phyloP scores from a whole-genome alignment of 2,888 invertebrate genomes.

The Andrena hattorfiana region DNA sequence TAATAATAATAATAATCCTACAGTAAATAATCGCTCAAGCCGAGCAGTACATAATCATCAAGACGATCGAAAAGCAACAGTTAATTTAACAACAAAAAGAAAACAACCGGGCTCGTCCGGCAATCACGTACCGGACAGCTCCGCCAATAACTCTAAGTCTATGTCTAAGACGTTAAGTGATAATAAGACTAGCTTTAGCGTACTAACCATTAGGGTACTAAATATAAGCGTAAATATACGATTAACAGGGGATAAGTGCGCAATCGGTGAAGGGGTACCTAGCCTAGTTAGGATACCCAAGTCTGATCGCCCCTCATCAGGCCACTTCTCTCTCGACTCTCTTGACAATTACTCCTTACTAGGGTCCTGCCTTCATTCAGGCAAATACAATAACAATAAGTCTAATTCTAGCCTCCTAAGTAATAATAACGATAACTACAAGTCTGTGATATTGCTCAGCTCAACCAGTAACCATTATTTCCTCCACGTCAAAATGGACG shows the following conservation, averaged over 20 bases:
- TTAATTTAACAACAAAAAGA: slow-evolving; percentile 51
- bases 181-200: slow-evolving; percentile 85
- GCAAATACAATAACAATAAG: slow-evolving; percentile 84
- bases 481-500: slow-evolving; percentile 70
- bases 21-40: slow-evolving; percentile 82
- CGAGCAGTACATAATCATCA: slow-evolving; percentile 85
- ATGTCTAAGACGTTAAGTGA: slow-evolving; percentile 85
- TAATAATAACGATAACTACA: slow-evolving; percentile 84
- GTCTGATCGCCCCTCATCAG: slow-evolving; percentile 84
- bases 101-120: slow-evolving; percentile 81
- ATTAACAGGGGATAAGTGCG: slow-evolving; percentile 80
- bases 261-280: slow-evolving; percentile 83
- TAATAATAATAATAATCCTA: slow-evolving; percentile 78
- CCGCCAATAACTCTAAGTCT: slow-evolving; percentile 85
- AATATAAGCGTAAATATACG: slow-evolving; percentile 83
- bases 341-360: slow-evolving; percentile 84
- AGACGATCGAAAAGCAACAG: slow-evolving; percentile 82
- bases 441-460: slow-evolving; percentile 85
- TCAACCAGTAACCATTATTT: slow-evolving; percentile 84
- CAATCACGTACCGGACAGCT: slow-evolving; percentile 81
- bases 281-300: slow-evolving; percentile 85
- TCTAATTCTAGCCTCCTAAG: slow-evolving; percentile 84
- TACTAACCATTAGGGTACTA: slow-evolving; percentile 85
- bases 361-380: slow-evolving; percentile 83
- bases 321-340: slow-evolving; percentile 82